Conservation (phyloP, 2,113 vertebrate genomes). For the Tyrannus savana region DNA sequence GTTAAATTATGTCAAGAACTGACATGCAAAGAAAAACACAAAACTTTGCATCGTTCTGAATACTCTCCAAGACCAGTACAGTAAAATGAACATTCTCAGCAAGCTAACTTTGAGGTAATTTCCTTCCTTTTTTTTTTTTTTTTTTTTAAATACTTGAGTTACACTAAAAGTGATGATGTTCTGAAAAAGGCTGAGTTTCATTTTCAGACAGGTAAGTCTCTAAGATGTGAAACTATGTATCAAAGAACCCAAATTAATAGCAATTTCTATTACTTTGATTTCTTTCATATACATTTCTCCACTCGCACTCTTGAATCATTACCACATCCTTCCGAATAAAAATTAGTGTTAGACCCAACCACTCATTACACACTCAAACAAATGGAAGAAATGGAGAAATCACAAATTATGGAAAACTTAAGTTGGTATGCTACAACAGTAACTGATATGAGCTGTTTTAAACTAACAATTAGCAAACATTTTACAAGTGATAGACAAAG, state of each 20-base stretch:
- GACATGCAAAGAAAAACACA: not conserved
- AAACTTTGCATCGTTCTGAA: not conserved
- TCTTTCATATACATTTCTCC: not conserved
- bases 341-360: not conserved
- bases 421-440: not conserved
- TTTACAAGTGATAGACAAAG: not conserved
- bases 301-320: not conserved
- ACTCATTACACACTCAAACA: not conserved
- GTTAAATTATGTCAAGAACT: not conserved
- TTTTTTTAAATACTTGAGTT: not conserved
- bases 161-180: not conserved
- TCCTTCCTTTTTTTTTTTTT: not conserved
- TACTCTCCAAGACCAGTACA: not conserved
- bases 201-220: not conserved
- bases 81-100: not conserved
- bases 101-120: not conserved
- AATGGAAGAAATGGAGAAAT: not conserved
- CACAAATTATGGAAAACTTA: not conserved
- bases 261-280: not conserved
- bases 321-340: not conserved
- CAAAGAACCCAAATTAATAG: not conserved
- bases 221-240: not conserved
- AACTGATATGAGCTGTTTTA: not conserved
- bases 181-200: not conserved
- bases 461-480: not conserved